Evolutionary conservation across 2,797 vertebrate species (phyloP), one percentile per base, ranked within the genome.

Genomic region (Chaetodon trifasciatus): DNA sequence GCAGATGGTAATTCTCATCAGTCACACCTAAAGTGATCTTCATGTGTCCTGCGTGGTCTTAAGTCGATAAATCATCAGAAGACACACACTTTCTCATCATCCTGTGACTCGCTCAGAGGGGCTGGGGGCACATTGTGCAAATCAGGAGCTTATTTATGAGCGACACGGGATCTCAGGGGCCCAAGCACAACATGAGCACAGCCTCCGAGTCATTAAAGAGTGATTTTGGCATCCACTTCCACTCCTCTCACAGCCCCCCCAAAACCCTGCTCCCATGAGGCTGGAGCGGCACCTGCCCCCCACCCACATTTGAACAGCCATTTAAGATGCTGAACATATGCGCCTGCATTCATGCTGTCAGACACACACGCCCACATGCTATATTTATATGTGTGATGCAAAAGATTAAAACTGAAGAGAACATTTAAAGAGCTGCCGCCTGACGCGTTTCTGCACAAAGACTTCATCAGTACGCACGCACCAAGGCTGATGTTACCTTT

Each of bases 81-180:
- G 47, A 72, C 50, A 53, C 50, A 16, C 46, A 68, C 72, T 75
- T 74, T 81, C 37, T 82, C 74, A 81, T 85, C 74, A 52, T 65
- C 80, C 49, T 35, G 52, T 50, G 61, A 70, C 55, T 65, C 35
- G 19, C 63, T 80, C 75, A 72, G 72, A 76, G 28, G 16, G 56
- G 85, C 86, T 82, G 75, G 64, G 81, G 88, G 84, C 90, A 23
- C 68, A 72, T n/a, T 92, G 87, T 93, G 92, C 89, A 93, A 93
- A 95, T 94, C 84, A 92, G 86, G 91, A 85, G 76, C 78, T 94
- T 95, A 94, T 94, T 95, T 95, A 95, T 92, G 93, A 91, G 88
- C 72, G 73, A 82, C 80, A 64, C 12, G 60, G 80, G 76, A 76
- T 93, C 91, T 88, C 90, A 67, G 83, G 92, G 90, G 85, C 86